phyloP scores from a whole-genome alignment of 2,797 vertebrate genomes.

The Pampus argenteus region DNA sequence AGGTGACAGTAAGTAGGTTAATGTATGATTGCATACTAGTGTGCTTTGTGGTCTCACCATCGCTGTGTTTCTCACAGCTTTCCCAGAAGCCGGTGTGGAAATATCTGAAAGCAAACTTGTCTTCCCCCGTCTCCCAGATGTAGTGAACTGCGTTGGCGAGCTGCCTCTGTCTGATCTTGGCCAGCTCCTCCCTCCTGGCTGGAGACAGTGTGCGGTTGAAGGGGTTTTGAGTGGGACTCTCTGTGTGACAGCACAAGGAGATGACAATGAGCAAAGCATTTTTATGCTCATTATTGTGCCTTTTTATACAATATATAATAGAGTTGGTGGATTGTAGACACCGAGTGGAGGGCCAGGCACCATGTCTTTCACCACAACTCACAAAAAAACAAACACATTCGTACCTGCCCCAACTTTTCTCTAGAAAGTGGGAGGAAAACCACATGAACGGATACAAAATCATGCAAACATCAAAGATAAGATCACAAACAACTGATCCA shows the following conservation, averaged over 20 bases:
- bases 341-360: background rate
- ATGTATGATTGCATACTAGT: background rate
- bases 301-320: background rate
- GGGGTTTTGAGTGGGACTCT: slow-evolving; percentile 82
- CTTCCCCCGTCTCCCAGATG: slow-evolving; percentile 91
- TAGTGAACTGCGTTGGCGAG: slow-evolving; percentile 87
- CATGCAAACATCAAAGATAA: slow-evolving; percentile 5
- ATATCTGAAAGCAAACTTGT: slow-evolving; percentile 89
- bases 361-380: background rate
- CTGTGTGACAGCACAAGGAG: slow-evolving; percentile 59
- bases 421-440: background rate
- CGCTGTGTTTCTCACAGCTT: slow-evolving; percentile 88
- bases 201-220: slow-evolving; percentile 81
- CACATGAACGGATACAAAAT: background rate
- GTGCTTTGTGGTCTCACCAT: slow-evolving; percentile 76
- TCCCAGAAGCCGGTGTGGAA: slow-evolving; percentile 92
- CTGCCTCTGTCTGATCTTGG: slow-evolving; percentile 82
- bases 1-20: background rate
- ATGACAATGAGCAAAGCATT: background rate
- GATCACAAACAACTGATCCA: background rate
- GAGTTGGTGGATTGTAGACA: background rate
- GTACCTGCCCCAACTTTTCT: background rate
- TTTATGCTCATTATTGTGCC: background rate
- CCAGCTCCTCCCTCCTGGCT: slow-evolving; percentile 80
- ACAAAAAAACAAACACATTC: background rate